Evolutionary conservation across 2,888 invertebrate genomes (phyloP).

Genomic region (Caprella mutica): DNA sequence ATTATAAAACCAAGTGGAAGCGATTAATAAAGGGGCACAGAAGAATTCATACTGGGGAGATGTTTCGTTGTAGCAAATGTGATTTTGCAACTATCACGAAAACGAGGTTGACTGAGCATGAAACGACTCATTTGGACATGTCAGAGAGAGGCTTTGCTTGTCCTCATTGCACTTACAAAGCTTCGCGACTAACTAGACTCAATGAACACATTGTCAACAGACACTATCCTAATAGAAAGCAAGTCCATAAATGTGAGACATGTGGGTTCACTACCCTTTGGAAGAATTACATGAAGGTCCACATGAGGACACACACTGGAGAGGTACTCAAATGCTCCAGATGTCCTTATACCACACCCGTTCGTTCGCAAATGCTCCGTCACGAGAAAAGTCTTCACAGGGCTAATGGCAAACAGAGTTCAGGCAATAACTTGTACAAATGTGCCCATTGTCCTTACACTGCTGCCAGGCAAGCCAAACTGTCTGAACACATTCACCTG

Average conservation of each 20-base stretch:
- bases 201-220: conserved; percentile 3
- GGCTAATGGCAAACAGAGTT: not conserved
- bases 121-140: conserved; percentile 10
- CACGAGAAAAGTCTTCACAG: conserved; percentile 6
- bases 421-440: conserved; percentile 4
- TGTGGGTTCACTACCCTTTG: conserved; percentile 7
- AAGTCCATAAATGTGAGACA: conserved; percentile 3
- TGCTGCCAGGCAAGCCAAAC: not conserved
- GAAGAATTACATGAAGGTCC: conserved; percentile 6
- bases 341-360: conserved; percentile 4
- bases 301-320: conserved; percentile 4
- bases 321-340: not conserved
- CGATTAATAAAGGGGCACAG: conserved; percentile 7
- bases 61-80: conserved; percentile 8
- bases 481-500: not conserved
- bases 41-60: not conserved
- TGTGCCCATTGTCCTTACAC: conserved; percentile 3
- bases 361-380: not conserved
- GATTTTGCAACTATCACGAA: conserved; percentile 3
- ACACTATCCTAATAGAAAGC: conserved; percentile 2
- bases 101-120: conserved; percentile 4
- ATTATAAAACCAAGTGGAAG: conserved; percentile 12
- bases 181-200: not conserved
- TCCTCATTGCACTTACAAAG: conserved; percentile 5
- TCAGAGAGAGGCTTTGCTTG: conserved; percentile 1